Evolutionary conservation across 2,888 invertebrate genomes (phyloP).

Genomic region (Polia nebulosa): DNA sequence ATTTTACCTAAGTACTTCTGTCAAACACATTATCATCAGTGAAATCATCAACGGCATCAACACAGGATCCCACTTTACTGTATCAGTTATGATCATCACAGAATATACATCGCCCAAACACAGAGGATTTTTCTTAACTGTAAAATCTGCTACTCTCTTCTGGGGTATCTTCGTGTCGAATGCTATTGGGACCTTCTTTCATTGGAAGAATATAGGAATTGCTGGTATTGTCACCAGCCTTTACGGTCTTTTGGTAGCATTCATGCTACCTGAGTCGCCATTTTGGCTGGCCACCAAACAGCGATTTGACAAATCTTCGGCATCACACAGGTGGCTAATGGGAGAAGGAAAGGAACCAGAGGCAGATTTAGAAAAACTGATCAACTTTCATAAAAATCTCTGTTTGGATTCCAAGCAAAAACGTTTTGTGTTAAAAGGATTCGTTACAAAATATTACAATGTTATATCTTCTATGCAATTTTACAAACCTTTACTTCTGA

Average conservation of each 20-base stretch:
- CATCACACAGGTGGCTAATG: slow-evolving; percentile 62
- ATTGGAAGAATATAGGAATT: slow-evolving; percentile 70
- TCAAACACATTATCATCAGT: slow-evolving; percentile 66
- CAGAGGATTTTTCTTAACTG: slow-evolving; percentile 65
- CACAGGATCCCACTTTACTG: slow-evolving; percentile 56
- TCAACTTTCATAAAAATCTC: slow-evolving; percentile 31
- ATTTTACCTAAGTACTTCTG: slow-evolving; percentile 57
- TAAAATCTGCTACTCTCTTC: slow-evolving; percentile 63
- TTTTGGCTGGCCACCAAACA: slow-evolving; percentile 63
- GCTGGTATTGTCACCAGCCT: slow-evolving; percentile 57
- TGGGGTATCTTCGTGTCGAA: slow-evolving; percentile 65
- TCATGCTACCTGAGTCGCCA: slow-evolving; percentile 72
- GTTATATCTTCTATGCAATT: slow-evolving; percentile 37
- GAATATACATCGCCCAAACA: slow-evolving; percentile 50
- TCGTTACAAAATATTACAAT: slow-evolving; percentile 33
- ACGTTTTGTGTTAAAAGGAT: slow-evolving; percentile 14
- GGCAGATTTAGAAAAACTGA: slow-evolving; percentile 43
- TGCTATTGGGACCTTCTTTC: slow-evolving; percentile 70
- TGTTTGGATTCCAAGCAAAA: background rate
- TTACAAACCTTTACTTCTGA: slow-evolving; percentile 50
- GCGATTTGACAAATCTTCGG: slow-evolving; percentile 43
- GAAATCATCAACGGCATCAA: slow-evolving; percentile 60
- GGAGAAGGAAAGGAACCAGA: slow-evolving; percentile 54
- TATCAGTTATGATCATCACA: slow-evolving; percentile 49
- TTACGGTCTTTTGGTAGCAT: slow-evolving; percentile 56